Conservation (phyloP, 2,888 invertebrate genomes). For the Calameuta idolon region DNA sequence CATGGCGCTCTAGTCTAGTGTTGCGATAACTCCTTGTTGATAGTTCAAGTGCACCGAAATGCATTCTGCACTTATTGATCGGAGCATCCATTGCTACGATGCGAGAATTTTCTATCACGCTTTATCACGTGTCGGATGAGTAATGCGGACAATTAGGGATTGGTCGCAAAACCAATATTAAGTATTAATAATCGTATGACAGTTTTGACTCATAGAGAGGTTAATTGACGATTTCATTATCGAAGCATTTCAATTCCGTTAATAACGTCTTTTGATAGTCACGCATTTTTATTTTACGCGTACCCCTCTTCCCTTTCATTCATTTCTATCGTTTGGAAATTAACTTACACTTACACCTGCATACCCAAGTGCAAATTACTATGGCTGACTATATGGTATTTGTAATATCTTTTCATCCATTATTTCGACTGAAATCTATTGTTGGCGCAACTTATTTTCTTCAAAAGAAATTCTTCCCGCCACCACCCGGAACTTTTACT, state of each 20-base stretch:
- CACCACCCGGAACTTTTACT: slow-evolving; percentile 65
- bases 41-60: not conserved
- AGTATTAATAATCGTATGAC: not conserved
- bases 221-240: not conserved
- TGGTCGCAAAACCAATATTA: not conserved
- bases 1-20: not conserved
- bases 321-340: not conserved
- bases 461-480: not conserved
- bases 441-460: not conserved
- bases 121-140: not conserved
- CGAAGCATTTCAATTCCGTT: not conserved
- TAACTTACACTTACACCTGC: not conserved
- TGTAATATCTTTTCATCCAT: not conserved
- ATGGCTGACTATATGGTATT: not conserved
- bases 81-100: not conserved
- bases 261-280: not conserved
- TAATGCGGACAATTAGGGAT: not conserved
- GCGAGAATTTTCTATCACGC: not conserved
- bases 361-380: not conserved
- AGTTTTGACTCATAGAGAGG: not conserved
- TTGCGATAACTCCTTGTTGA: not conserved
- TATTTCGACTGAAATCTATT: not conserved
- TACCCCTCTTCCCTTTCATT: not conserved
- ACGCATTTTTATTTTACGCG: not conserved
- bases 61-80: not conserved